phyloP scores from a whole-genome alignment of 2,888 invertebrate genomes.

The Muschampia plurimacula region DNA sequence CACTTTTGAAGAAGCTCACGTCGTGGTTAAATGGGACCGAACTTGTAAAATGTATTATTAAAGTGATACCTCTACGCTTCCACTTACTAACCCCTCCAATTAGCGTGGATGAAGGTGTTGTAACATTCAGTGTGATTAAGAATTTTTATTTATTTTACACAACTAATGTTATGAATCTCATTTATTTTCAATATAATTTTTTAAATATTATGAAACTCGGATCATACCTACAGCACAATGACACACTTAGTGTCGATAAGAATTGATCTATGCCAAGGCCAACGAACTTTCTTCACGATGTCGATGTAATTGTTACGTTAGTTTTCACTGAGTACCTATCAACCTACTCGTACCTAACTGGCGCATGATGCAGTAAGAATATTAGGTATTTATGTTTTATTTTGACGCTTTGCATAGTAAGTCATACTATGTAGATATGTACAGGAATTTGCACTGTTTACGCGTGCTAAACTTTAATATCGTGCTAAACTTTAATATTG shows the following conservation, averaged over 20 bases:
- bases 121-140: too few species aligned
- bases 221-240: background rate
- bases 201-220: too few species aligned
- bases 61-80: too few species aligned
- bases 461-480: background rate
- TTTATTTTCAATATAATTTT: too few species aligned
- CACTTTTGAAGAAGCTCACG: too few species aligned
- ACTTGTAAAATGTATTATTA: too few species aligned
- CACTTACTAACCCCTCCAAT: too few species aligned
- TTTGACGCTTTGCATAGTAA: background rate
- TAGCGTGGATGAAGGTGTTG: too few species aligned
- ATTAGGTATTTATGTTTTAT: background rate
- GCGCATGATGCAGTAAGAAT: background rate
- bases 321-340: background rate
- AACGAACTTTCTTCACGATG: constrained; percentile 4
- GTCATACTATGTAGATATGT: background rate
- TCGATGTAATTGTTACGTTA: background rate
- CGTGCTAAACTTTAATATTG: too few species aligned
- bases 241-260: background rate
- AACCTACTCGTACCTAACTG: background rate
- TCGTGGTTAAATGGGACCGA: too few species aligned
- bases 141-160: too few species aligned
- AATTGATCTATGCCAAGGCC: constrained; percentile 1
- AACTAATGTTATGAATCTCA: too few species aligned
- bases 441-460: background rate